These are phyloP conservation scores for Diplazon laetatorius DNA, from an alignment of 2,888 invertebrate genomes.

Conservation along the genomic window DNA sequence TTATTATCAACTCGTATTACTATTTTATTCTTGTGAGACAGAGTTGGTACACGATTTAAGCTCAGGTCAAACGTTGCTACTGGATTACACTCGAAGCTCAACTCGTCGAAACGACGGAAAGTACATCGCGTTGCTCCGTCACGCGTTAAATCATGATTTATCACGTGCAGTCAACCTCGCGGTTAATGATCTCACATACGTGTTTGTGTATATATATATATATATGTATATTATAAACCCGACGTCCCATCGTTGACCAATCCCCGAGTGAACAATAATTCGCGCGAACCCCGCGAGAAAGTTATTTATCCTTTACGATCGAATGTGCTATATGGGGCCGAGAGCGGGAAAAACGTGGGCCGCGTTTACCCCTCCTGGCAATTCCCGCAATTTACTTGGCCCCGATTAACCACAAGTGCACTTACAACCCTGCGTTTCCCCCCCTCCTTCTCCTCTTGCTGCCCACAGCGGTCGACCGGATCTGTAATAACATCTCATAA, in stretches of 20 bases:
- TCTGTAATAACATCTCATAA: constrained; percentile 31
- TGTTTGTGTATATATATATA: no score
- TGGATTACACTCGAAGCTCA: not conserved
- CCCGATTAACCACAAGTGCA: constrained; percentile 67
- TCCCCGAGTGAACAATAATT: constrained; percentile 58
- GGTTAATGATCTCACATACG: constrained; percentile 60
- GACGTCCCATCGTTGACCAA: constrained; percentile 56
- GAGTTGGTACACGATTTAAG: constrained; percentile 8
- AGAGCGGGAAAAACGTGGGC: constrained; percentile 24
- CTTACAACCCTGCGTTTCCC: constrained; percentile 3
- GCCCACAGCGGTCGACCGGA: constrained; percentile 47
- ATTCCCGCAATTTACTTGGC: constrained; percentile 68
- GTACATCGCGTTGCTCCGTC: constrained; percentile 58
- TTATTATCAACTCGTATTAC: not conserved
- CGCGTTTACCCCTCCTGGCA: constrained; percentile 51
- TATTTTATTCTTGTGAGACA: not conserved
- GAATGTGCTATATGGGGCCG: not conserved
- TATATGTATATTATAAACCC: no score
- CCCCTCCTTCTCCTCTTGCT: constrained; percentile 43
- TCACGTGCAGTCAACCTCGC: constrained; percentile 68
- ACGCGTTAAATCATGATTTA: constrained; percentile 78
- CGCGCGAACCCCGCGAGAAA: constrained; percentile 62
- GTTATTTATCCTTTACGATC: constrained; percentile 72
- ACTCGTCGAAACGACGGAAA: constrained; percentile 45
- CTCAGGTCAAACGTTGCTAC: not conserved